A percentile compares a stretch with the other conserved stretches of the same genome.
These are phyloP conservation scores for Ethmia dodecea DNA, from an alignment of 2,888 invertebrate genomes.

Conservation along the genomic window DNA sequence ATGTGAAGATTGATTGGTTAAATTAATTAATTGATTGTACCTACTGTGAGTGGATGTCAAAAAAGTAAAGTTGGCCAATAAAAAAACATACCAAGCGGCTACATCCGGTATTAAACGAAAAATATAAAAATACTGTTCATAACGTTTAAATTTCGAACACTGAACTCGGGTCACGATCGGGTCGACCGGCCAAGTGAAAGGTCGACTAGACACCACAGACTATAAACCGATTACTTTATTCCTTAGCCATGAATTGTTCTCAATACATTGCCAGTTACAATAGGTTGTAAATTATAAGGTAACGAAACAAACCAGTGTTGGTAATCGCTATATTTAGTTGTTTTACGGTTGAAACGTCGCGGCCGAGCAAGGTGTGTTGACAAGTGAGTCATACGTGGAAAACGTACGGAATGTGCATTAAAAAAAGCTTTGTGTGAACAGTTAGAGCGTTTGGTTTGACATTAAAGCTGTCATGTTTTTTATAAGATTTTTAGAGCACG, in stretches of 20 bases:
- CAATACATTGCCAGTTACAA: not conserved
- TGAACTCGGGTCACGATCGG: constrained; percentile 4
- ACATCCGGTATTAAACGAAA: too few relatives aligned
- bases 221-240: not conserved
- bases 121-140: too few relatives aligned
- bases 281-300: not conserved
- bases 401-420: constrained; percentile 7
- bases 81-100: too few relatives aligned
- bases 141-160: too few relatives aligned
- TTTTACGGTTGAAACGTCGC: not conserved
- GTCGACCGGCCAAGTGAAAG: constrained; percentile 4
- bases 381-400: constrained; percentile 5
- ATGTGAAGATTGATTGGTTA: too few relatives aligned
- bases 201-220: not conserved
- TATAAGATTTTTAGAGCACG: too few relatives aligned
- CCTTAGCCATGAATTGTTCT: not conserved
- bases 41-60: too few relatives aligned
- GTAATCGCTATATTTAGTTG: not conserved
- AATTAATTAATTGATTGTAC: too few relatives aligned
- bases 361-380: constrained; percentile 2
- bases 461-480: too few relatives aligned
- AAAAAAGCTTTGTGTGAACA: constrained; percentile 1
- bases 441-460: too few relatives aligned
- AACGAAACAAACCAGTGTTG: constrained; percentile 1
- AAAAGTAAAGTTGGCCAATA: too few relatives aligned